Conservation (phyloP, 64 coral and sea anemone species). For the Dendrophyllia cribrosa region DNA sequence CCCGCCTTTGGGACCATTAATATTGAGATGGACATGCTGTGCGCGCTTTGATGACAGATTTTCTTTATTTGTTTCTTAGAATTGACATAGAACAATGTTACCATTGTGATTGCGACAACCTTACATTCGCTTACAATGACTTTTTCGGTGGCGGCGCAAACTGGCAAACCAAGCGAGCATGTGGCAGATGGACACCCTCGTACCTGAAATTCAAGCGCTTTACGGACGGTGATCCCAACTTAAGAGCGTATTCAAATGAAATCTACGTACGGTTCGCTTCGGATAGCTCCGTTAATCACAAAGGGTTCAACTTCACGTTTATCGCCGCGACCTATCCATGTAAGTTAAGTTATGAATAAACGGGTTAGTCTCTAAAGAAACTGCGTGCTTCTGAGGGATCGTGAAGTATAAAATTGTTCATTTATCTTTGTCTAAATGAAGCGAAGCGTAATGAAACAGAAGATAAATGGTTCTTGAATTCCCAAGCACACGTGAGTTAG, state of each 20-base stretch:
- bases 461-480: no score
- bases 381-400: no score
- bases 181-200: neutral
- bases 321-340: neutral
- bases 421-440: no score
- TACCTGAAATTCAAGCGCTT: neutral
- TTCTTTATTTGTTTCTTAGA: neutral
- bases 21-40: no score
- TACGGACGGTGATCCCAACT: neutral
- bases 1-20: no score
- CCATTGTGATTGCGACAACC: neutral
- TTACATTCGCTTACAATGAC: neutral
- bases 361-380: no score
- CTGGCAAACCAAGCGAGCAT: neutral
- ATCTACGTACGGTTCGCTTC: neutral
- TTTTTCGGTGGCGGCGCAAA: neutral
- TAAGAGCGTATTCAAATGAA: no score
- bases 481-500: no score
- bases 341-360: neutral
- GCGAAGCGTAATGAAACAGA: no score
- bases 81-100: slow-evolving; percentile 1
- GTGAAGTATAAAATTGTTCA: no score
- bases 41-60: neutral
- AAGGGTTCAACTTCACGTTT: neutral
- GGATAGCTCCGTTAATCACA: neutral